Evolutionary conservation across 23 tunicate species (phyloP).

Genomic region (Styela plicata): DNA sequence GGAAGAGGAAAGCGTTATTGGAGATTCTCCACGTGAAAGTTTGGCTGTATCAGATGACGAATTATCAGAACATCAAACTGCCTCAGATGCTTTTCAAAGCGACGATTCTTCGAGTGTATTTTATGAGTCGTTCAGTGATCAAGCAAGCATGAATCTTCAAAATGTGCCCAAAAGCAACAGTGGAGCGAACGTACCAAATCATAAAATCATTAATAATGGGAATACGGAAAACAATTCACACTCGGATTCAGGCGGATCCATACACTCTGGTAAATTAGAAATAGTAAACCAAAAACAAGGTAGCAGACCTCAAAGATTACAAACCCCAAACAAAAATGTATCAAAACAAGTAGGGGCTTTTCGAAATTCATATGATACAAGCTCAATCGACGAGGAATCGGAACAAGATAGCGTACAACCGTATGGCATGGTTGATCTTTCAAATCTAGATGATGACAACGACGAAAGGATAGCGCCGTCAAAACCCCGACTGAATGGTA

Average conservation of each 20-base stretch:
- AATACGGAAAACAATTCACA: neutral
- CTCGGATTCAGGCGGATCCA: neutral
- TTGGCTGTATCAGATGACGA: slow-evolving; percentile 59
- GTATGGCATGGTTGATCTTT: slow-evolving; percentile 19
- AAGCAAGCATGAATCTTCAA: neutral
- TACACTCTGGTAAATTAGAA: neutral
- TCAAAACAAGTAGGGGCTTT: neutral
- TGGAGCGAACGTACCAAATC: neutral
- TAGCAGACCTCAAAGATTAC: neutral
- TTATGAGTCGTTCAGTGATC: neutral
- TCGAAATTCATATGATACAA: slow-evolving; percentile 4
- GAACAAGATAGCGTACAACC: slow-evolving; percentile 2
- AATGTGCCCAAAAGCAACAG: neutral
- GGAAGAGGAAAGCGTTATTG: slow-evolving; percentile 77
- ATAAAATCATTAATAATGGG: neutral
- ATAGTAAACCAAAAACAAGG: neutral
- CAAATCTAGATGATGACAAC: neutral
- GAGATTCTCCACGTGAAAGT: slow-evolving; percentile 59
- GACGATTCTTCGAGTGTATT: neutral
- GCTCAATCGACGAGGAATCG: neutral
- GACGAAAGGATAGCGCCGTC: neutral
- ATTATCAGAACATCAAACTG: slow-evolving; percentile 11
- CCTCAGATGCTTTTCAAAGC: neutral
- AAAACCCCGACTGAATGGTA: neutral
- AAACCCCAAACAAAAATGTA: neutral